Percentiles rank a stretch among this genome's conserved stretches.
These are phyloP conservation scores for Drosophila littoralis DNA, from an alignment of 1,140 invertebrate species.

Conservation along the genomic window DNA sequence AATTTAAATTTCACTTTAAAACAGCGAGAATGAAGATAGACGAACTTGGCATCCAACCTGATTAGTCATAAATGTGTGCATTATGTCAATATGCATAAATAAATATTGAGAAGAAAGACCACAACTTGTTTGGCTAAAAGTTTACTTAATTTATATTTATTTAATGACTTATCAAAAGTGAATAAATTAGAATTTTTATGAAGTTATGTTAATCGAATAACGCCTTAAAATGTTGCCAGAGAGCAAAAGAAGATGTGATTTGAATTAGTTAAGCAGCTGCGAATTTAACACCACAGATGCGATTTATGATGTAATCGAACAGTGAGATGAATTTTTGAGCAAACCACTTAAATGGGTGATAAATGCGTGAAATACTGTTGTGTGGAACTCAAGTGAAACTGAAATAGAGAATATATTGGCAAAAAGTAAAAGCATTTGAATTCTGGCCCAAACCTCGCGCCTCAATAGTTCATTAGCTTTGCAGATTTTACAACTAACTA, in stretches of 20 bases:
- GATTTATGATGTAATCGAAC: no score
- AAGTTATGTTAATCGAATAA: not conserved
- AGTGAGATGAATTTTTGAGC: no score
- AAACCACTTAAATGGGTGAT: no score
- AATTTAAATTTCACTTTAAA: not conserved
- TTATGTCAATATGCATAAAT: slow-evolving; percentile 26
- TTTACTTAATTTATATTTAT: slow-evolving; percentile 15
- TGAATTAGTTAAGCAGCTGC: not conserved
- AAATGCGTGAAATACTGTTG: no score
- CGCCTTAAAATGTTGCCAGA: not conserved
- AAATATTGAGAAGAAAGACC: slow-evolving; percentile 3
- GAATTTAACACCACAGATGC: no score
- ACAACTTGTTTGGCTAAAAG: slow-evolving; percentile 23
- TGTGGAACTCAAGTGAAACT: no score
- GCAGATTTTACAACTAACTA: not conserved
- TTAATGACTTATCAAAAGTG: slow-evolving; percentile 7
- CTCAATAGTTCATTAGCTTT: no score
- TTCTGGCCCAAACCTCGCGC: no score
- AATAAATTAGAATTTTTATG: slow-evolving; percentile 16
- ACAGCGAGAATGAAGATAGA: no score
- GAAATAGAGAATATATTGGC: no score
- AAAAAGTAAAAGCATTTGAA: no score
- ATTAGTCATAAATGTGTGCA: slow-evolving; percentile 20
- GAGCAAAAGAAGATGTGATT: not conserved
- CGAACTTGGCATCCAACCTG: not conserved